Evolutionary conservation across 2,888 invertebrate species (phyloP).

Genomic region (Xanthorhoe spadicearia): DNA sequence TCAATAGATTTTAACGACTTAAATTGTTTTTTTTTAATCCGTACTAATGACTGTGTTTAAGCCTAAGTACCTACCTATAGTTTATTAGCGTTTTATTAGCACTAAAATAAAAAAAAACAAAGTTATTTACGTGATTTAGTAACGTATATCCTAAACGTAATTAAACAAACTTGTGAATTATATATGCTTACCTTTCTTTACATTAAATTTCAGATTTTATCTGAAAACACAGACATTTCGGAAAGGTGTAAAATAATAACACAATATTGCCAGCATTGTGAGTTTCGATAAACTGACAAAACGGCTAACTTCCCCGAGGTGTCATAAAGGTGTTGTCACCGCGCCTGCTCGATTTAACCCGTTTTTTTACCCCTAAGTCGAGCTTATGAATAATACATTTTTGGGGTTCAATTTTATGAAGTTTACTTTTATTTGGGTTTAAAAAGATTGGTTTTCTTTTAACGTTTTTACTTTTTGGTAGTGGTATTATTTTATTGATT

Average conservation of each 20-base stretch:
- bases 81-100: no score
- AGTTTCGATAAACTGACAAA: conserved; percentile 11
- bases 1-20: neutral
- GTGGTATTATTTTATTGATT: neutral
- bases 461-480: neutral
- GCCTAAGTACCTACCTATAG: no score
- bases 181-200: no score
- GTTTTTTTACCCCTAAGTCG: conserved; percentile 31
- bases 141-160: no score
- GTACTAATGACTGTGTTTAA: no score
- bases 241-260: neutral
- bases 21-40: neutral
- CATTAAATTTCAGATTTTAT: no score
- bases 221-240: no score
- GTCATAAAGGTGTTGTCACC: conserved; percentile 28
- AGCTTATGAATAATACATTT: conserved; percentile 34
- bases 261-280: conserved; percentile 8
- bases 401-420: conserved; percentile 28
- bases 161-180: no score
- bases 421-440: conserved; percentile 19
- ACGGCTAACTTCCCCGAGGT: conserved; percentile 19
- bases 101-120: no score
- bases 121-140: no score
- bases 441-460: neutral
- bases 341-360: conserved; percentile 33